phyloP scores from a whole-genome alignment of 2,888 invertebrate species.

The Erynnis tages region DNA sequence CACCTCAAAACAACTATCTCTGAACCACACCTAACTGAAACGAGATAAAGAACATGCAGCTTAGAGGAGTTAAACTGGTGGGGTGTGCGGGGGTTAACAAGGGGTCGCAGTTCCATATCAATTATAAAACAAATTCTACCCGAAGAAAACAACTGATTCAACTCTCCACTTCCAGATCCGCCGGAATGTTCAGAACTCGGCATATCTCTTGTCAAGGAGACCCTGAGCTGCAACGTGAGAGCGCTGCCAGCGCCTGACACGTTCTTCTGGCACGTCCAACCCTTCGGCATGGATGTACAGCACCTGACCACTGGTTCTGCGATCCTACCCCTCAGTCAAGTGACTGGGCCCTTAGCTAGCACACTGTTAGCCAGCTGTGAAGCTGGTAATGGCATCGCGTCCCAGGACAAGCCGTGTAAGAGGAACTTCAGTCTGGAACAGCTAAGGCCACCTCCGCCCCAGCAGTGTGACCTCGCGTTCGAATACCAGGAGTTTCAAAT shows the following conservation, averaged over 20 bases:
- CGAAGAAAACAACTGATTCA: too few relatives aligned
- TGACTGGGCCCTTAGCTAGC: conserved; percentile 61
- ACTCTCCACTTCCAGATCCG: conserved; percentile 67
- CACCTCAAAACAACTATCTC: too few relatives aligned
- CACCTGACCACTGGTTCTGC: conserved; percentile 68
- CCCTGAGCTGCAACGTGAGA: conserved; percentile 60
- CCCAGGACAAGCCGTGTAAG: conserved; percentile 64
- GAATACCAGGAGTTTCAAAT: conserved; percentile 72
- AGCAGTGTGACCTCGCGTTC: conserved; percentile 67
- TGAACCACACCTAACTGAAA: too few relatives aligned
- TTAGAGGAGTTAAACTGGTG: too few relatives aligned
- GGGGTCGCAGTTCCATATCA: too few relatives aligned
- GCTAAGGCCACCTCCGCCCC: conserved; percentile 64
- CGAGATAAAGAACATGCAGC: too few relatives aligned
- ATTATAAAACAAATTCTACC: too few relatives aligned
- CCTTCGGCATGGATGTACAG: conserved; percentile 59
- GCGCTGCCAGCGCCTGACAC: conserved; percentile 65
- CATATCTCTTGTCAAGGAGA: conserved; percentile 61
- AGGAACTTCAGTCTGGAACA: conserved; percentile 59
- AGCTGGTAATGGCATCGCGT: conserved; percentile 66
- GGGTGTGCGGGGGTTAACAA: too few relatives aligned
- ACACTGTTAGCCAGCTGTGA: conserved; percentile 61
- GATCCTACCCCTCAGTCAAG: conserved; percentile 59
- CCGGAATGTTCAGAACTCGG: conserved; percentile 66
- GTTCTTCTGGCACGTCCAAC: conserved; percentile 70